A percentile compares a stretch with the other conserved stretches of the same genome.
These are phyloP conservation scores for Hypolimnas misippus DNA, from an alignment of 2,888 invertebrate species.

Conservation along the genomic window DNA sequence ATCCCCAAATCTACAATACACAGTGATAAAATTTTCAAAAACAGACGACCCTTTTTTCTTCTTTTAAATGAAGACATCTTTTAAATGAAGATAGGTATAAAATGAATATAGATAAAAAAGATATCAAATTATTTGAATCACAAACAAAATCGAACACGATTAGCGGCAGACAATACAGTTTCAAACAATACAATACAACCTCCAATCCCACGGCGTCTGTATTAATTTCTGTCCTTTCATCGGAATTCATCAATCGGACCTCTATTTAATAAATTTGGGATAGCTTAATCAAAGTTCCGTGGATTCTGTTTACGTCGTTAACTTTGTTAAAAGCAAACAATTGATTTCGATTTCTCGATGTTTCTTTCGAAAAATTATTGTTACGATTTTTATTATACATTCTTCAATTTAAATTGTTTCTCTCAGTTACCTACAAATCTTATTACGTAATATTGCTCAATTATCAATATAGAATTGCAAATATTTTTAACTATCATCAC, in stretches of 20 bases:
- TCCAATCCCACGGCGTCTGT: conserved; percentile 47
- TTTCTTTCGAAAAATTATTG: background rate
- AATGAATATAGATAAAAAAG: background rate
- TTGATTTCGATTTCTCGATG: conserved; percentile 4
- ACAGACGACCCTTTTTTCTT: no score
- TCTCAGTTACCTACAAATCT: no score
- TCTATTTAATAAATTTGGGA: conserved; percentile 46
- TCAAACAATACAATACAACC: conserved; percentile 43
- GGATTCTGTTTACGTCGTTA: conserved; percentile 35
- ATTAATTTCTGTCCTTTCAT: conserved; percentile 54
- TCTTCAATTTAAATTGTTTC: no score
- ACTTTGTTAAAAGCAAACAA: conserved; percentile 24
- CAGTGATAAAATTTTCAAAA: no score
- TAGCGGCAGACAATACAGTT: conserved; percentile 45
- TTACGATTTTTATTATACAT: background rate
- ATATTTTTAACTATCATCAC: no score
- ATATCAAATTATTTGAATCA: conserved; percentile 18
- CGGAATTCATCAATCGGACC: conserved; percentile 49
- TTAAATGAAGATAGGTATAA: background rate
- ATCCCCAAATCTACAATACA: no score
- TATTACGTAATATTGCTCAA: no score
- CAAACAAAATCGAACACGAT: conserved; percentile 47
- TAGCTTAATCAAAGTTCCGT: conserved; percentile 45
- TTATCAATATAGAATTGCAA: no score
- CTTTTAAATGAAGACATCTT: conserved; percentile 3